Evolutionary conservation across 2,113 vertebrate genomes (phyloP).

Genomic region (Bothrops jararaca): DNA sequence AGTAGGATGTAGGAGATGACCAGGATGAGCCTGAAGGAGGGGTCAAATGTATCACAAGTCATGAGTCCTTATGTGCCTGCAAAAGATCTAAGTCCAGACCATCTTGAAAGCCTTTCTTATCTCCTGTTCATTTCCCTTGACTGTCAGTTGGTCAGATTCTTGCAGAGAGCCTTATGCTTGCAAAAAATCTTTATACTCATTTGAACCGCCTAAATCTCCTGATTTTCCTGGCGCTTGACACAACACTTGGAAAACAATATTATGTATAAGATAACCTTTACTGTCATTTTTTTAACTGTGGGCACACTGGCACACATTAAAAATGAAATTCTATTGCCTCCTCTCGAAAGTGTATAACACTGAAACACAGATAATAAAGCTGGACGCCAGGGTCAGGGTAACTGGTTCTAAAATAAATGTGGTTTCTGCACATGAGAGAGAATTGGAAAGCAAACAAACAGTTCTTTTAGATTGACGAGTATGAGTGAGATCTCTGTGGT

Average conservation of each 20-base stretch:
- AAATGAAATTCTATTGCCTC: too few relatives aligned
- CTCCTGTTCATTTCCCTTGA: background rate
- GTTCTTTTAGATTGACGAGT: background rate
- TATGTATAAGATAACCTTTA: background rate
- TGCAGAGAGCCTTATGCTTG: background rate
- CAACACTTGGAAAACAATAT: background rate
- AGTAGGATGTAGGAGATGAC: background rate
- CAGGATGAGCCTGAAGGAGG: too few relatives aligned
- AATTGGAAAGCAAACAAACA: background rate
- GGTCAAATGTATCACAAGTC: too few relatives aligned
- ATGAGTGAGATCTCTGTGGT: background rate
- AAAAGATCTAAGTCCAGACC: too few relatives aligned
- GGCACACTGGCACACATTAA: too few relatives aligned
- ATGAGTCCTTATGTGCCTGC: too few relatives aligned
- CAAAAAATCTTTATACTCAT: background rate
- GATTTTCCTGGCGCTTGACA: background rate
- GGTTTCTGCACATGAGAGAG: background rate
- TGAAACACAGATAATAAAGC: background rate
- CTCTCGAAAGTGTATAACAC: too few relatives aligned
- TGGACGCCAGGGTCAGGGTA: background rate
- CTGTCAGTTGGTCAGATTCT: background rate
- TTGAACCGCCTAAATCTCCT: background rate
- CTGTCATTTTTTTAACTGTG: too few relatives aligned
- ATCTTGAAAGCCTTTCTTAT: background rate
- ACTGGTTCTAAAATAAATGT: background rate